Base-by-base conservation (phyloP, 2,888 invertebrate species). In the Cheilosia variabilis region DNA sequence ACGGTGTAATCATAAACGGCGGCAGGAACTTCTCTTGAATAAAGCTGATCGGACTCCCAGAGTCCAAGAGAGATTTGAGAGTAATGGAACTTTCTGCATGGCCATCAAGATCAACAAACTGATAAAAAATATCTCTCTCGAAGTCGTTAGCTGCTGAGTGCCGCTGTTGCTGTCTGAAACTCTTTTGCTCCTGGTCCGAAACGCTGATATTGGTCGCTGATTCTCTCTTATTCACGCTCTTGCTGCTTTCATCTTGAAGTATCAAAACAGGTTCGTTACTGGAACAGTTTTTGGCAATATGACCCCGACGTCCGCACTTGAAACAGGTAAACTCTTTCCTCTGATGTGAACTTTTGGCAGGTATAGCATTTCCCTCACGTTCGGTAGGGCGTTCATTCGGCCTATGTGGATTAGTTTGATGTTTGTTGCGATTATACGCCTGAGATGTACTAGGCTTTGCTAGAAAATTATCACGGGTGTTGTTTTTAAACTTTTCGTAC, bases 11-110 rank as follows among this genome's bases (percentile, higher is more conserved):
- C 24, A 82, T 60, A 37, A 37, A 69, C 24, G 63, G 53, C 19
- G 87, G 69, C 19, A 78, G 10, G 37, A 58, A 81, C 34, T 78
- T 65, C 27, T 77, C 41, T 45, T 86, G 71, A 1, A 80, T n/a
- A 17, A 76, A 76, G 37, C 75, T 79, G 1, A 84, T 75, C 15
- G 79, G 71, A 47, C 80, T 80, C 22, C 76, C 80, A n/a, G 81
- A 77, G 43, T 86, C 77, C 15, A 82, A 43, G 27, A 78, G 50
- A 6, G 66, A 65, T 34, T 9, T 50, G 7, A 80, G 57, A 10
- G 19, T 2, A n/a, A n/a, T n/a, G n/a, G n/a, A n/a, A n/a, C n/a
- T n/a, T n/a, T n/a, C n/a, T n/a, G n/a, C n/a, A n/a, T n/a, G n/a
- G n/a, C n/a, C n/a, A n/a, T n/a, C n/a, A n/a, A n/a, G n/a, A n/a